A percentile compares a stretch with the other conserved stretches of the same genome.
Evolutionary conservation across 2,797 vertebrate genomes (phyloP).

Genomic region (Silurus lanzhouensis): DNA sequence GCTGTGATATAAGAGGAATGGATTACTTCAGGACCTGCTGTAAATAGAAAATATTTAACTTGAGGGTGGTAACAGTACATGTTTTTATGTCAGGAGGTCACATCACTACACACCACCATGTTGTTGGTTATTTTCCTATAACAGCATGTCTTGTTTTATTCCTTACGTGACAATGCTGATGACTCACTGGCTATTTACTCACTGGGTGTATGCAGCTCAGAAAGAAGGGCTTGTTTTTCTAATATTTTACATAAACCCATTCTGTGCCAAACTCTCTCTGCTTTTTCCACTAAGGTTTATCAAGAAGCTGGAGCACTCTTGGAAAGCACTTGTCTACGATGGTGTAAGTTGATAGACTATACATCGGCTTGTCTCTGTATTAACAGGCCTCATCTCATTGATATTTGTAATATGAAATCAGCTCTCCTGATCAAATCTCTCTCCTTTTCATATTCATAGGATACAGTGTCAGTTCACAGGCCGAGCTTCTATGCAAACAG

Average conservation of each 20-base stretch:
- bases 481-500: slow-evolving; percentile 95
- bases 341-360: slow-evolving; percentile 80
- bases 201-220: slow-evolving; percentile 7
- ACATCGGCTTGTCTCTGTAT: slow-evolving; percentile 54
- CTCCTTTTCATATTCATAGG: slow-evolving; percentile 69
- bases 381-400: slow-evolving; percentile 54
- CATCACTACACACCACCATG: background rate
- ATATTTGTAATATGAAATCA: slow-evolving; percentile 35
- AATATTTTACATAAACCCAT: slow-evolving; percentile 19
- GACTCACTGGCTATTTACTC: slow-evolving; percentile 24
- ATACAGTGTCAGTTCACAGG: slow-evolving; percentile 93
- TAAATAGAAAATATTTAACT: background rate
- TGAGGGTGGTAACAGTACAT: background rate
- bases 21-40: background rate
- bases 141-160: background rate
- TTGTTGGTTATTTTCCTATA: background rate
- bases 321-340: slow-evolving; percentile 98
- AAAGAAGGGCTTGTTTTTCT: slow-evolving; percentile 13
- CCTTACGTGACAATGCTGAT: slow-evolving; percentile 4
- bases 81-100: slow-evolving; percentile 11
- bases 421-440: slow-evolving; percentile 35
- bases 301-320: slow-evolving; percentile 97
- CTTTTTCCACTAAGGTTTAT: slow-evolving; percentile 81
- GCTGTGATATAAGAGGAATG: background rate
- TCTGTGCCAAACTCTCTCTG: slow-evolving; percentile 40